Percentiles rank a stretch among this genome's conserved stretches.
Evolutionary conservation across 2,888 invertebrate species (phyloP).

Genomic region (Leptopterna dolabrata): DNA sequence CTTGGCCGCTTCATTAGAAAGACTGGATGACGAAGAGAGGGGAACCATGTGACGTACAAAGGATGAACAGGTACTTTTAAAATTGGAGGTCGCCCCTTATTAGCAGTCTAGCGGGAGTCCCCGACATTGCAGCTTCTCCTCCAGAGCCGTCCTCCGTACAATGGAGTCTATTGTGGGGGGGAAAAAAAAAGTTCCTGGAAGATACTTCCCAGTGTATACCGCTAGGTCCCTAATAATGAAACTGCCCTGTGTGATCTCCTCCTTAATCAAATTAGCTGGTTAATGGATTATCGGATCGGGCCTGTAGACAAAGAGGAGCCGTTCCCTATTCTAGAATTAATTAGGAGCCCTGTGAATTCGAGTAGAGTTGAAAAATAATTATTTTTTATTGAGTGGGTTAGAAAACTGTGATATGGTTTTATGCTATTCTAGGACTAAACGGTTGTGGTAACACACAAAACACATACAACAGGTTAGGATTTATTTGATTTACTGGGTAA

Average conservation of each 20-base stretch:
- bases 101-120: constrained; percentile 20
- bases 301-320: constrained; percentile 1
- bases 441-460: too few relatives aligned
- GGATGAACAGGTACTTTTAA: constrained; percentile 39
- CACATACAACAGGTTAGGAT: too few relatives aligned
- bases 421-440: too few relatives aligned
- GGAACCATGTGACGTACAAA: constrained; percentile 5
- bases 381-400: too few relatives aligned
- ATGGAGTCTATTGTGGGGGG: constrained; percentile 8
- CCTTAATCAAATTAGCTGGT: constrained; percentile 35
- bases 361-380: not conserved
- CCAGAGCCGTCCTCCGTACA: not conserved
- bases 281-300: constrained; percentile 36
- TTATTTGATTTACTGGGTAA: too few relatives aligned
- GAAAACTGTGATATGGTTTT: too few relatives aligned
- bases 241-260: not conserved
- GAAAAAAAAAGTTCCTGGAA: constrained; percentile 30
- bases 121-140: constrained; percentile 12
- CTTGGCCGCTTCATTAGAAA: not conserved
- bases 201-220: constrained; percentile 14
- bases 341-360: not conserved
- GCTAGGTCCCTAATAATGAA: constrained; percentile 29
- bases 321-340: constrained; percentile 13
- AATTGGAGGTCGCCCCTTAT: constrained; percentile 30
- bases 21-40: not conserved